These are phyloP conservation scores for Aldrovandia affinis DNA, from an alignment of 2,797 vertebrate genomes.

Conservation along the genomic window DNA sequence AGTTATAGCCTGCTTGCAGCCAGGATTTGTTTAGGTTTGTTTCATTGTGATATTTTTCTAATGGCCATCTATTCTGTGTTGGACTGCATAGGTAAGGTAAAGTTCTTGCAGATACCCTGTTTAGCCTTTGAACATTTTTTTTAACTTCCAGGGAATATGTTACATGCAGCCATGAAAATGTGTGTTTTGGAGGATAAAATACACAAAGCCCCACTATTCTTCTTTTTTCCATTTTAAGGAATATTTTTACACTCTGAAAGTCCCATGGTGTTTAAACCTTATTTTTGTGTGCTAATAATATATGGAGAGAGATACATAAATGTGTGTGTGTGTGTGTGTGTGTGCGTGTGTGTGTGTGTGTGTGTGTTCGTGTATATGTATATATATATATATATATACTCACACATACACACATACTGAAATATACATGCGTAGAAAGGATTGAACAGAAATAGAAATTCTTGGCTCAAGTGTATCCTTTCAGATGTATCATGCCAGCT, in stretches of 20 bases:
- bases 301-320: too few species aligned
- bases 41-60: not conserved
- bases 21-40: not conserved
- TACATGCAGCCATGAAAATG: not conserved
- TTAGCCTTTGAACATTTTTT: not conserved
- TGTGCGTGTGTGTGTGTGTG: conserved; percentile 17
- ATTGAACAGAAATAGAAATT: not conserved
- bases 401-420: too few species aligned
- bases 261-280: not conserved
- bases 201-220: not conserved
- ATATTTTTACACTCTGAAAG: conserved; percentile 1
- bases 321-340: conserved; percentile 9
- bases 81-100: not conserved
- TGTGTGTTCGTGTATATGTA: not conserved
- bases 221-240: not conserved
- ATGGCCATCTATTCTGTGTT: not conserved
- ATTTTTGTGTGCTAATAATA: not conserved
- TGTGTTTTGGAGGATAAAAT: not conserved
- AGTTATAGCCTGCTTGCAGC: not conserved
- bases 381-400: too few species aligned
- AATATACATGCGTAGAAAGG: not conserved
- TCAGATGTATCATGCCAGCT: not conserved
- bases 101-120: not conserved
- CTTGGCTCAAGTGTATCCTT: not conserved
- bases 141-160: not conserved